Conservation (phyloP, 2,888 invertebrate species). For the Meiosimyza decipiens region DNA sequence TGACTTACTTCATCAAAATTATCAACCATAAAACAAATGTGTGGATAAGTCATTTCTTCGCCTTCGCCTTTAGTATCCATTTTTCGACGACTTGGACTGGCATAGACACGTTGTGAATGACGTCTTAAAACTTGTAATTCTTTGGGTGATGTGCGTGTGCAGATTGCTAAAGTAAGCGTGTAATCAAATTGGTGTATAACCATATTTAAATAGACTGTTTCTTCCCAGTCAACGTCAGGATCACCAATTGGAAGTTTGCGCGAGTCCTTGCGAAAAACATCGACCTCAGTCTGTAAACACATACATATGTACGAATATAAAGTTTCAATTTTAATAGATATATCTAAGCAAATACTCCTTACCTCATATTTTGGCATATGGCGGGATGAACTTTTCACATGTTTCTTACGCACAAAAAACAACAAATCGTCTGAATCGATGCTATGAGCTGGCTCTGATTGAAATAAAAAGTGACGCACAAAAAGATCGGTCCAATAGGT, state of each 20-base stretch:
- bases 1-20: slow-evolving; percentile 92
- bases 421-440: slow-evolving; percentile 94
- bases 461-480: slow-evolving; percentile 92
- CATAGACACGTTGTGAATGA: slow-evolving; percentile 95
- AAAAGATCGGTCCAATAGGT: slow-evolving; percentile 97
- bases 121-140: slow-evolving; percentile 95
- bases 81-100: slow-evolving; percentile 94
- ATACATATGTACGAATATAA: background rate
- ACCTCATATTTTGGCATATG: slow-evolving; percentile 92
- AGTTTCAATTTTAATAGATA: background rate
- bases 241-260: slow-evolving; percentile 96
- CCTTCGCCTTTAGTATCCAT: slow-evolving; percentile 99
- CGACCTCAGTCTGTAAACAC: slow-evolving; percentile 83
- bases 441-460: slow-evolving; percentile 79
- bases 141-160: slow-evolving; percentile 96
- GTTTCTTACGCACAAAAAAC: slow-evolving; percentile 94
- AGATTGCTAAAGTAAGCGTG: slow-evolving; percentile 95
- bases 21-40: slow-evolving; percentile 99
- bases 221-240: slow-evolving; percentile 98
- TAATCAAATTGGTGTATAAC: slow-evolving; percentile 99
- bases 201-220: slow-evolving; percentile 97
- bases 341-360: background rate
- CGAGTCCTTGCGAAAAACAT: slow-evolving; percentile 97
- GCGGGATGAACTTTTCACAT: slow-evolving; percentile 87
- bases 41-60: slow-evolving; percentile 98